Percentiles rank a stretch among this genome's conserved stretches.
Conservation (phyloP, 2,888 invertebrate genomes). For the Parthenolecanium corni region DNA sequence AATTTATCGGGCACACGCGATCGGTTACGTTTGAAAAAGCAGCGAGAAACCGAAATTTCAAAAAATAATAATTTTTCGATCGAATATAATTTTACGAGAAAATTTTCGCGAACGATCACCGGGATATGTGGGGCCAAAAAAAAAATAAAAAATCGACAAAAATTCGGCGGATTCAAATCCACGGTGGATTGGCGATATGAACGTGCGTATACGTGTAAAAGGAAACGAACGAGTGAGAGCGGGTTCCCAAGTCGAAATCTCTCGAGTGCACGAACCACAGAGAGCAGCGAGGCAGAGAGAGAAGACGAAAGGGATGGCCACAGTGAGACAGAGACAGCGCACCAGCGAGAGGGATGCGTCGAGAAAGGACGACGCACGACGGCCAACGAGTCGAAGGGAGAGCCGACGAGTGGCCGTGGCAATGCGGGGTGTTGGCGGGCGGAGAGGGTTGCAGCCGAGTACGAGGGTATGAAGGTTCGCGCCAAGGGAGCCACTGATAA, state of each 20-base stretch:
- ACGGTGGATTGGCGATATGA: neutral
- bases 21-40: too few relatives aligned
- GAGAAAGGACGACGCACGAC: too few relatives aligned
- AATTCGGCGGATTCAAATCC: neutral
- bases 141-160: neutral
- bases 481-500: conserved; percentile 23
- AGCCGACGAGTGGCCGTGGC: neutral
- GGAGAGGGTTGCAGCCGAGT: neutral
- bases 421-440: neutral
- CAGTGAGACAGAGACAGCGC: too few relatives aligned
- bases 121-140: neutral
- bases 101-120: neutral
- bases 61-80: neutral
- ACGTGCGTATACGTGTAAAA: neutral
- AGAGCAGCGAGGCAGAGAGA: too few relatives aligned
- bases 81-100: neutral
- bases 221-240: too few relatives aligned
- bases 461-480: conserved; percentile 21
- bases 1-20: too few relatives aligned
- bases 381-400: neutral
- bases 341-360: too few relatives aligned
- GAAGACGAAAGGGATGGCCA: too few relatives aligned
- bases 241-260: too few relatives aligned
- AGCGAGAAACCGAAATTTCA: too few relatives aligned
- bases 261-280: too few relatives aligned